Conservation (phyloP, 64 coral and sea anemone species). For the Platygyra sinensis region DNA sequence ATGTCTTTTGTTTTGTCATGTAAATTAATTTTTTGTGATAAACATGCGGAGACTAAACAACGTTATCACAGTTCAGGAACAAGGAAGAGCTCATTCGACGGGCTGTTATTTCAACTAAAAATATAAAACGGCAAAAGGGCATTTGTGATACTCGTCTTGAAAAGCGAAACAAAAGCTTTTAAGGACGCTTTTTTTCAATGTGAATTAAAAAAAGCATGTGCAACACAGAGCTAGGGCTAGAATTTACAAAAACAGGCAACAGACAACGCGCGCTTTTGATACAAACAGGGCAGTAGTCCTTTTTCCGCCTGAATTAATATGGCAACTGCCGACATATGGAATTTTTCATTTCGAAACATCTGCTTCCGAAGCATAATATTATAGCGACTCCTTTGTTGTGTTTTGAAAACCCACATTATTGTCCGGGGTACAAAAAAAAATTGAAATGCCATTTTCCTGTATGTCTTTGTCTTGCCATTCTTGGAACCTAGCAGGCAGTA, state of each 20-base stretch:
- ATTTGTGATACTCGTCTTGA: neutral
- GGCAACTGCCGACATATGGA: neutral
- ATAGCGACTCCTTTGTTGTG: neutral
- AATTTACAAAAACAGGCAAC: neutral
- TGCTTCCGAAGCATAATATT: neutral
- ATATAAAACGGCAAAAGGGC: neutral
- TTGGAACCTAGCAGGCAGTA: neutral
- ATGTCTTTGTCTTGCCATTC: neutral
- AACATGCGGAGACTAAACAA: neutral
- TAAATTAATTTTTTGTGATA: neutral
- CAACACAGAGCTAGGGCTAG: neutral
- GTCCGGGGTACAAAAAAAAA: neutral
- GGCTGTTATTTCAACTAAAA: neutral
- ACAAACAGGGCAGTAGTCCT: neutral
- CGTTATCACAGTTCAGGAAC: too few species aligned
- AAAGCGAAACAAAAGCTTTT: neutral
- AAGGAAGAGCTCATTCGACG: neutral
- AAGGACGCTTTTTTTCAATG: neutral
- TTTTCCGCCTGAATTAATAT: neutral
- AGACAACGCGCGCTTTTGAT: neutral
- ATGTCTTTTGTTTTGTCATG: neutral
- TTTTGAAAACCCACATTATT: neutral
- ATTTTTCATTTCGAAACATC: conserved; percentile 20
- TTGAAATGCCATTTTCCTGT: neutral
- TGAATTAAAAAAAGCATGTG: neutral